These are phyloP conservation scores for Tipula helvola DNA, from an alignment of 2,888 invertebrate genomes.

Conservation along the genomic window DNA sequence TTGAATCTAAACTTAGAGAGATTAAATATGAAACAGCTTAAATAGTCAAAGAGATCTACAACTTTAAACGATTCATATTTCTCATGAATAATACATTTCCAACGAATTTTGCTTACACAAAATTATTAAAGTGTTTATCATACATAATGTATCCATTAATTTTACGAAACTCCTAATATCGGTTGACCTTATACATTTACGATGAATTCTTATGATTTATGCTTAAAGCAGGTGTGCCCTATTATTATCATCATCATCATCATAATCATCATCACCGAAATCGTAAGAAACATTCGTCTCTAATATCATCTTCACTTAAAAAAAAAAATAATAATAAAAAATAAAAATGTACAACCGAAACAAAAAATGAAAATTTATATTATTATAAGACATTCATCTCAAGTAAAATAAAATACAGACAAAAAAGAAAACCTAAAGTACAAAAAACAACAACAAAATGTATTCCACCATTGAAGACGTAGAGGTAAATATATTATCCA, in stretches of 20 bases:
- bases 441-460: not conserved
- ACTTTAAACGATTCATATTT: too few relatives aligned
- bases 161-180: not conserved
- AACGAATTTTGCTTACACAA: too few relatives aligned
- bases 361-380: not conserved
- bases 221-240: not conserved
- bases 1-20: too few relatives aligned
- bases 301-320: not conserved
- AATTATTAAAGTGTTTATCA: too few relatives aligned
- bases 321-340: too few relatives aligned
- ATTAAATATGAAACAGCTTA: too few relatives aligned
- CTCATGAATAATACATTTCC: too few relatives aligned
- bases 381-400: not conserved
- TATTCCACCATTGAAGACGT: not conserved
- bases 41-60: too few relatives aligned
- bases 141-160: too few relatives aligned
- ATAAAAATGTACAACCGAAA: not conserved
- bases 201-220: not conserved
- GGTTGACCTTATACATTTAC: not conserved
- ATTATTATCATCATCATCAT: not conserved
- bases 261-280: not conserved
- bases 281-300: not conserved
- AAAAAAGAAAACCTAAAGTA: not conserved
- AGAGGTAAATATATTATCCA: not conserved
- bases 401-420: not conserved